Evolutionary conservation across 2,797 vertebrate species (phyloP), one percentile per base, ranked within the genome.

Genomic region (Esox masquinongy): DNA sequence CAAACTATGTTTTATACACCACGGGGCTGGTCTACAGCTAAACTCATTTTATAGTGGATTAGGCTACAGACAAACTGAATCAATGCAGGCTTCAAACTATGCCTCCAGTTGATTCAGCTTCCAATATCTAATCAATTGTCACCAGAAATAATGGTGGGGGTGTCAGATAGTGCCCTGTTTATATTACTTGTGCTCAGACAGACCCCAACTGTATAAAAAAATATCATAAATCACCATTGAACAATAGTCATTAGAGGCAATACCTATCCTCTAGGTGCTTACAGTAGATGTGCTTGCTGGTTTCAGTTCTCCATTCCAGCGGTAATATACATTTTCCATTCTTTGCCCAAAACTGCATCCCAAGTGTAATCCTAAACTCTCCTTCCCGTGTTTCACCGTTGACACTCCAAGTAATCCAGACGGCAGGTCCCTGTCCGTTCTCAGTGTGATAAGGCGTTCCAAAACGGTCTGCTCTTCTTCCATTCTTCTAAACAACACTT

Each of bases 401-500:
- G 56, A 61, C 24, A 12, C 16, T 50, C 12, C 59, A 63, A 31
- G 72, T 73, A 68, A 79, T 78, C 43, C 3, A 17, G 19, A 76
- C 24, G 16, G 4, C 68, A 11, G 0, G n/a, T 0, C 67, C 22
- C 3, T 1, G 24, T 67, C 59, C 51, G 0, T 56, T 17, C 17
- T 68, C 63, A 63, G 63, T 31, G 49, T 59, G 47, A 63, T 26
- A 50, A 67, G 31, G 74, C 64, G 5, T 72, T 69, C 59, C 63
- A 2, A 59, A 12, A 5, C 34, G 3, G 3, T 39, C 3, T 39
- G 36, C 43, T 47, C 43, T 22, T 47, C 29, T 19, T 59, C 5
- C 43, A 31, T 64, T 24, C 61, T 17, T 72, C 86, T 95, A 98
- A 84, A 96, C 88, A 8, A 89, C 91, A 0, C 87, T 95, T 77